These are phyloP conservation scores for Xenopus petersii DNA, from an alignment of 2,797 vertebrate species.

Conservation along the genomic window DNA sequence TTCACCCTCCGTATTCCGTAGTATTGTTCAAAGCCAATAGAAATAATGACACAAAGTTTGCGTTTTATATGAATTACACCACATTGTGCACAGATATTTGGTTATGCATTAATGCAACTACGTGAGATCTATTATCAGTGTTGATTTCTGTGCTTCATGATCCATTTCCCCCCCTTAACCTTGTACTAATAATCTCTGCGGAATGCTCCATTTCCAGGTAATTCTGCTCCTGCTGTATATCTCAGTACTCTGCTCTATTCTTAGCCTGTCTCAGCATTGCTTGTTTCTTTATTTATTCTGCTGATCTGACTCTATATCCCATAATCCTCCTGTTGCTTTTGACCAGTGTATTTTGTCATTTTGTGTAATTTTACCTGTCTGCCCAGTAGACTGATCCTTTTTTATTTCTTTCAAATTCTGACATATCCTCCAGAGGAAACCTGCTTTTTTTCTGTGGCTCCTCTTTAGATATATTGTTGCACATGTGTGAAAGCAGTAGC, in stretches of 20 bases:
- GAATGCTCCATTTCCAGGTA: neutral
- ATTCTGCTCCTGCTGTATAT: constrained; percentile 1
- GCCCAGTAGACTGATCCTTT: constrained; percentile 27
- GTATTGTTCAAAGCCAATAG: too few relatives aligned
- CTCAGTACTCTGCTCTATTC: neutral
- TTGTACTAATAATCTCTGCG: neutral
- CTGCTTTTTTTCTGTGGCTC: neutral
- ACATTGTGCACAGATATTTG: too few relatives aligned
- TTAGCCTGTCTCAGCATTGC: neutral
- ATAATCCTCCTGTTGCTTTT: constrained; percentile 41
- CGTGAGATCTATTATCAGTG: neutral
- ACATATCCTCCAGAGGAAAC: constrained; percentile 13
- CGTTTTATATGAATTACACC: too few relatives aligned
- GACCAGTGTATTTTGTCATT: constrained; percentile 40
- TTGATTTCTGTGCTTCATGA: neutral
- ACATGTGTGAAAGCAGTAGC: too few relatives aligned
- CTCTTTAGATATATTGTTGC: neutral
- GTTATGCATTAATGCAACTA: too few relatives aligned
- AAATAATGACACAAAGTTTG: too few relatives aligned
- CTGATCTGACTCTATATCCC: constrained; percentile 36
- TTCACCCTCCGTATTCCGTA: too few relatives aligned
- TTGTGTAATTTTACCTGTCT: constrained; percentile 41
- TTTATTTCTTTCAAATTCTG: constrained; percentile 41
- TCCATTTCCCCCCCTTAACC: neutral
- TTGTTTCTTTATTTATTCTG: constrained; percentile 38